Conservation (phyloP, 2,113 vertebrate genomes). For the Corynorhinus townsendii region DNA sequence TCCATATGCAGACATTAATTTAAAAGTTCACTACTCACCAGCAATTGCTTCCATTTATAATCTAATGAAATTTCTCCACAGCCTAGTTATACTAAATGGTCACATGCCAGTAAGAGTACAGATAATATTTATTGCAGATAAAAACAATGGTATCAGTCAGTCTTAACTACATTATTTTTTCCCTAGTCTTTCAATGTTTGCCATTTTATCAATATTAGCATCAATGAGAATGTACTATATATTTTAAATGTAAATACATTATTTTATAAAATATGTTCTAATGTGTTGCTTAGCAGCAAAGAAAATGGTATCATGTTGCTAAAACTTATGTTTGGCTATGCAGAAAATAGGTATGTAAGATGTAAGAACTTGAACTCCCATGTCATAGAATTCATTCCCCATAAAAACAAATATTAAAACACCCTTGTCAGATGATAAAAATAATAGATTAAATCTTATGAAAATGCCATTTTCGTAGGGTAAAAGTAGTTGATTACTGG, state of each 20-base stretch:
- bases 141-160: neutral
- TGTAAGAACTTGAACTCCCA: slow-evolving; percentile 12
- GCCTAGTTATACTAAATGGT: neutral
- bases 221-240: neutral
- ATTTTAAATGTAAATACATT: neutral
- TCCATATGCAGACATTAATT: neutral
- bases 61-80: neutral
- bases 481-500: neutral
- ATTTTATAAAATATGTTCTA: neutral
- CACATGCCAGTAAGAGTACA: slow-evolving; percentile 6
- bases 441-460: neutral
- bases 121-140: neutral
- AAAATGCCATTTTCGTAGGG: neutral
- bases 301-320: neutral
- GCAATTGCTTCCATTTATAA: slow-evolving; percentile 7
- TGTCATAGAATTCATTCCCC: neutral
- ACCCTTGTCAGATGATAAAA: neutral
- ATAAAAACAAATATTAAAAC: neutral
- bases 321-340: slow-evolving; percentile 11
- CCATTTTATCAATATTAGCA: neutral
- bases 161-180: neutral
- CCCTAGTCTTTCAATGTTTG: neutral
- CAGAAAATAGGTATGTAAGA: slow-evolving; percentile 20
- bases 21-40: neutral
- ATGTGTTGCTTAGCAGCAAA: neutral